Base-by-base conservation (phyloP, 2,113 vertebrate genomes). In the Elgaria multicarinata region DNA sequence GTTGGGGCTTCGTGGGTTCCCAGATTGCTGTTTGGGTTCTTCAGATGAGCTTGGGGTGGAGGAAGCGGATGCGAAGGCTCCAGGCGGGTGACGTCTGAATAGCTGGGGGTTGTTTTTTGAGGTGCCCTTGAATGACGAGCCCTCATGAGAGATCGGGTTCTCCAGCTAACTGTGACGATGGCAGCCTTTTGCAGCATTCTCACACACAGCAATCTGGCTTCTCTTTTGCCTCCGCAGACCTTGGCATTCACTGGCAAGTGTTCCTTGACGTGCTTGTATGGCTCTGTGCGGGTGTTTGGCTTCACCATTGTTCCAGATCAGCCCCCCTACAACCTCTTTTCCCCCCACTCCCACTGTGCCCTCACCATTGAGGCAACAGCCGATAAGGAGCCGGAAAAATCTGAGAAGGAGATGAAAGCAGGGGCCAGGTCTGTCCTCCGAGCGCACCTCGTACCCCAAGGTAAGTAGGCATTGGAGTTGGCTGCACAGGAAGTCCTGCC, bases 161-260 rank as follows among this genome's bases (percentile, higher is more conserved):
- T 7, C 39, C 22, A 8, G 39, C 9, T 46, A 46, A 28, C 10
- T 26, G 36, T 42, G 66, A 14, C 5, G 24, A 26, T 9, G 16
- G n/a, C 4, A 24, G 7, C 74, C 6, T 76, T 76, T 76, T 76
- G 7, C 39, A 26, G 44, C 36, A 46, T 9, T 0, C 0, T 6
- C 9, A 1, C 5, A 22, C 3, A 0, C 26, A n/a, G n/a, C 58
- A 18, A 18, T 1, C 26, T 46, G 14, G 1, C 6, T 44, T 81
- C 42, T 10, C 9, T 1, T 28, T 12, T n/a, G 0, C 8, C 39
- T 24, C 42, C 0, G n/a, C 84, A 94, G 94, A 9, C 10, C 1
- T 85, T 99, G 93, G 97, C 97, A 83, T 99, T 99, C 67, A 96
- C 97, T 0, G 99, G 99, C 3, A 97, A 97, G 46, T 98, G 98